A percentile compares a stretch with the other conserved stretches of the same genome.
phyloP scores from a whole-genome alignment of 2,797 vertebrate species.

The Amblyraja radiata region DNA sequence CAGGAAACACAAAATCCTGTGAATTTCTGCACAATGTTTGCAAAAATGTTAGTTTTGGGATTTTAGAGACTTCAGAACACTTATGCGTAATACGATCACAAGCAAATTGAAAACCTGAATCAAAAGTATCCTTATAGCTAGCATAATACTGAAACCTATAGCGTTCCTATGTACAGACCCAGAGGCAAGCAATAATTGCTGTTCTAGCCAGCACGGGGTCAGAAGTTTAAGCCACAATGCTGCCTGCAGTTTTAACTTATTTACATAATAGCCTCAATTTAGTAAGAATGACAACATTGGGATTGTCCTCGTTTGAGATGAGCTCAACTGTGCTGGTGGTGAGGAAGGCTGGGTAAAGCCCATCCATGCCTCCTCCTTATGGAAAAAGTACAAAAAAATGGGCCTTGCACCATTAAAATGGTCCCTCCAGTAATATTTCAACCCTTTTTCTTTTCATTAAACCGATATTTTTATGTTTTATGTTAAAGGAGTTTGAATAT shows the following conservation, averaged over 20 bases:
- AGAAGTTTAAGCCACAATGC: conserved; percentile 9
- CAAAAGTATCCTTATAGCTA: neutral
- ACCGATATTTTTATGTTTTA: neutral
- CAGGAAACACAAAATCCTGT: neutral
- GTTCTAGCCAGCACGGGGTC: neutral
- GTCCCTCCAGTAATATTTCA: neutral
- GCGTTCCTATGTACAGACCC: neutral
- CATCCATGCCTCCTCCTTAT: neutral
- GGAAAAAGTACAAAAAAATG: neutral
- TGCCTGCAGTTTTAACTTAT: neutral
- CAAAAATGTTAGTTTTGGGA: neutral
- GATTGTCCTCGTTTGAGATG: neutral
- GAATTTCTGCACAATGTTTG: neutral
- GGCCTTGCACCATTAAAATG: neutral
- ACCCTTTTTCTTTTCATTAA: neutral
- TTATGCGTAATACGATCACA: neutral
- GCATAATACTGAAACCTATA: conserved; percentile 13
- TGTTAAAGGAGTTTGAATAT: neutral
- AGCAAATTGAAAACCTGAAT: neutral
- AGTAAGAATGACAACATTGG: neutral
- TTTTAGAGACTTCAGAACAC: neutral
- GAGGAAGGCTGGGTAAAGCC: neutral
- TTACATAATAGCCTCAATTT: neutral
- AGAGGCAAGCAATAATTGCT: conserved; percentile 8
- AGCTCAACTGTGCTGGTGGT: neutral